phyloP scores from a whole-genome alignment of 2,113 vertebrate genomes.

The Rhagologus leucostigma region DNA sequence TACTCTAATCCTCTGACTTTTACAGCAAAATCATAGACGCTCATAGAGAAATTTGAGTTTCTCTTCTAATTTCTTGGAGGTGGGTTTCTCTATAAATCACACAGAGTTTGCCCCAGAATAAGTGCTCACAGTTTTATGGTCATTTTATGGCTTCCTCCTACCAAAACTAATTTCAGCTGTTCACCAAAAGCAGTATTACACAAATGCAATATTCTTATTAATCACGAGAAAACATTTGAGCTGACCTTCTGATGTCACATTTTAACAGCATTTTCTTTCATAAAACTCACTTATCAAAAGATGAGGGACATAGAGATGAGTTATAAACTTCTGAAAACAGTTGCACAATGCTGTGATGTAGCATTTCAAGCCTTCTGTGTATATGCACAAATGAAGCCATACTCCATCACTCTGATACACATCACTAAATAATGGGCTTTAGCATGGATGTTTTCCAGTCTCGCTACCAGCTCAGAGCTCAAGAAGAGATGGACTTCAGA shows the following conservation, averaged over 20 bases:
- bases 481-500: neutral
- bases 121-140: neutral
- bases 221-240: neutral
- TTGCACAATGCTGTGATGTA: neutral
- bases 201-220: neutral
- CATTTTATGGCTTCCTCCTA: neutral
- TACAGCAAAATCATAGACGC: neutral
- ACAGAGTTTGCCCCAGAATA: neutral
- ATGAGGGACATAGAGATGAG: accelerated
- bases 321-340: neutral
- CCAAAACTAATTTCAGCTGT: neutral
- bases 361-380: neutral
- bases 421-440: neutral
- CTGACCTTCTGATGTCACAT: neutral
- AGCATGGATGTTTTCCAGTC: neutral
- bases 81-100: neutral
- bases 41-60: neutral
- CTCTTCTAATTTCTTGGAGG: neutral
- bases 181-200: neutral
- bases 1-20: neutral
- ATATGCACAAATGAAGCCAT: neutral
- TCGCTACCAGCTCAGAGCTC: neutral
- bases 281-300: neutral
- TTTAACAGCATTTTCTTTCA: neutral
- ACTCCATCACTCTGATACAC: neutral